phyloP scores from a whole-genome alignment of 2,113 vertebrate genomes.

The Aegithalos caudatus region DNA sequence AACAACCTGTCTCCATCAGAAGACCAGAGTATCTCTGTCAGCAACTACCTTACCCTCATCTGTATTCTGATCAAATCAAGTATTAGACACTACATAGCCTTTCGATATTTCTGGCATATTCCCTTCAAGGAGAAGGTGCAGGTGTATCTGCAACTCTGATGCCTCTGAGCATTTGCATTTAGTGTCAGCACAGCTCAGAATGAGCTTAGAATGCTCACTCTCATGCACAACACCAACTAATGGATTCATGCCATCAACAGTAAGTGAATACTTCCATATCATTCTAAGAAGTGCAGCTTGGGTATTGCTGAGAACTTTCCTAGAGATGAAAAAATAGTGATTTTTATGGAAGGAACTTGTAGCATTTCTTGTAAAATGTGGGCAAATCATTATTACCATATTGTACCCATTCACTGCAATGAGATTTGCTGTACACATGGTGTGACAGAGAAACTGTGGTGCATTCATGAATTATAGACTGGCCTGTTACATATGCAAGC shows the following conservation, averaged over 20 bases:
- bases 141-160: background rate
- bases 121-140: background rate
- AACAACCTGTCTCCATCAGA: background rate
- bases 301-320: background rate
- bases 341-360: background rate
- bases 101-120: background rate
- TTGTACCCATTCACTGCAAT: background rate
- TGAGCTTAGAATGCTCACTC: background rate
- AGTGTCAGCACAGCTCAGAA: background rate
- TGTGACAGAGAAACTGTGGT: background rate
- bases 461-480: background rate
- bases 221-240: background rate
- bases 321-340: background rate
- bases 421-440: background rate
- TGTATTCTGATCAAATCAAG: background rate
- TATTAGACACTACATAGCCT: background rate
- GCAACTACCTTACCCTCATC: background rate
- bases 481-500: background rate
- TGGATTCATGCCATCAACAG: background rate
- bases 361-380: background rate
- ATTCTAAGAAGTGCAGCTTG: background rate
- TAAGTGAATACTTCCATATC: background rate
- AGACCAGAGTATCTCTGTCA: background rate
- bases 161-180: background rate
- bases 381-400: background rate